Evolutionary conservation across 2,797 vertebrate species (phyloP).

Genomic region (Molossus alvarezi): DNA sequence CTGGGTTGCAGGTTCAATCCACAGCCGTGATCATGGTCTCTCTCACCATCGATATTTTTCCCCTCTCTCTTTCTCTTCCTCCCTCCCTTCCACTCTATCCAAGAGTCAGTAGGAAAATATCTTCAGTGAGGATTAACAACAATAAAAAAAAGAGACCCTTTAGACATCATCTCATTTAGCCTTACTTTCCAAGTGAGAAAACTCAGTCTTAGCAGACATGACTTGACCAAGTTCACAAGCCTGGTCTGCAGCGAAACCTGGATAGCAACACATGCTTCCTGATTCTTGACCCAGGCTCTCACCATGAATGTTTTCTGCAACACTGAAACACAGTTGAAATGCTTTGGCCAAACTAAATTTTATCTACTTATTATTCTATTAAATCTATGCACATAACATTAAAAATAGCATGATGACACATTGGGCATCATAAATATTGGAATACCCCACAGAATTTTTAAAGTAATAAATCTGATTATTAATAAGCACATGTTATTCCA

Average conservation of each 20-base stretch:
- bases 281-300: background rate
- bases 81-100: too few relatives aligned
- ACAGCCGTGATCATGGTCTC: too few relatives aligned
- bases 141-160: background rate
- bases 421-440: background rate
- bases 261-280: background rate
- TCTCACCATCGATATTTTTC: too few relatives aligned
- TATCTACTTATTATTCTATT: background rate
- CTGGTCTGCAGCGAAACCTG: background rate
- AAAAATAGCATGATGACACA: background rate
- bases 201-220: background rate
- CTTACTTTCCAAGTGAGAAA: background rate
- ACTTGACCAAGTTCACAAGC: background rate
- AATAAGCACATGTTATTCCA: background rate
- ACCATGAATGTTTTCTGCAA: background rate
- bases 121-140: too few relatives aligned
- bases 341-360: background rate
- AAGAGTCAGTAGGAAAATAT: too few relatives aligned
- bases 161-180: background rate
- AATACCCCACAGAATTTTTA: background rate
- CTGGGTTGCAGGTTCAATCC: too few relatives aligned
- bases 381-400: background rate
- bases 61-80: too few relatives aligned
- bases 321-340: background rate
- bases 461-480: conserved; percentile 8